Evolutionary conservation across 2,113 vertebrate species (phyloP).

Genomic region (Podarcis cretensis): DNA sequence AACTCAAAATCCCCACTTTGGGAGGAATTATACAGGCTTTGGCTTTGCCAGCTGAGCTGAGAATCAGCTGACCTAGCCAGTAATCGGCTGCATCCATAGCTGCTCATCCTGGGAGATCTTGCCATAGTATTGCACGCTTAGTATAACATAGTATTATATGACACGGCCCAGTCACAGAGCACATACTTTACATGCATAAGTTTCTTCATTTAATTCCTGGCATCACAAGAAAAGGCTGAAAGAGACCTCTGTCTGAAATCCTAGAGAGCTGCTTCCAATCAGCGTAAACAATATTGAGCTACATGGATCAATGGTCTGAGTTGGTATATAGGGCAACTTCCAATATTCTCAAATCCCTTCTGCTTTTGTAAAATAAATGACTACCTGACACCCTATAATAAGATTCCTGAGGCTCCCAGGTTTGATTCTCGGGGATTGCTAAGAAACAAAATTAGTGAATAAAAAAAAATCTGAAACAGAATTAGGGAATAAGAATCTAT

Average conservation of each 20-base stretch:
- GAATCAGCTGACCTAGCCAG: too few species aligned
- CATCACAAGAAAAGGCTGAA: background rate
- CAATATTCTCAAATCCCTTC: background rate
- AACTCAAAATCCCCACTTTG: too few species aligned
- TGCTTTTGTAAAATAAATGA: background rate
- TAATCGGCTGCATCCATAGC: too few species aligned
- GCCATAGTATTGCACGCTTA: too few species aligned
- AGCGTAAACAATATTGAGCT: background rate
- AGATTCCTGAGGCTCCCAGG: background rate
- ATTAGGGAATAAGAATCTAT: conserved; percentile 3
- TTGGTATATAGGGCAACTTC: background rate
- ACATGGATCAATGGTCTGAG: background rate
- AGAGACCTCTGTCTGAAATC: background rate
- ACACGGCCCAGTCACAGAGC: background rate
- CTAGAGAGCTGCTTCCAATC: background rate
- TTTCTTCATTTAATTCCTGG: background rate
- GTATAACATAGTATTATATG: background rate
- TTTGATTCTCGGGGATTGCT: background rate
- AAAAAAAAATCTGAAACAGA: background rate
- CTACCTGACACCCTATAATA: background rate
- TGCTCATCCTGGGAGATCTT: too few species aligned
- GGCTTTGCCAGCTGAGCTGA: too few species aligned
- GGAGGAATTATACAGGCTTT: too few species aligned
- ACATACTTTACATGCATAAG: background rate
- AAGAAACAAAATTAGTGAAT: conserved; percentile 14